phyloP scores from a whole-genome alignment of 2,888 invertebrate genomes.

The Idaea aversata region DNA sequence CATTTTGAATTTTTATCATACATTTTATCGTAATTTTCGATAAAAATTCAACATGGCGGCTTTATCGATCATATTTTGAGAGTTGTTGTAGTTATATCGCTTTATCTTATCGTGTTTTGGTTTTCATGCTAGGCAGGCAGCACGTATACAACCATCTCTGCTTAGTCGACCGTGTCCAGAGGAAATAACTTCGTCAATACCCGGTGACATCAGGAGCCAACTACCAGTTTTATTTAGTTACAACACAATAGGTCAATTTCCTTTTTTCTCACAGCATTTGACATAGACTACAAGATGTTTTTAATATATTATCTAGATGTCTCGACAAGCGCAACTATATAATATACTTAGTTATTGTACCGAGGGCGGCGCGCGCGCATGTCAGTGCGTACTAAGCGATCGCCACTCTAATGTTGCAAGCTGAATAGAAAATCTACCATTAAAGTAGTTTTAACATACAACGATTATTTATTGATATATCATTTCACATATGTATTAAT shows the following conservation, averaged over 20 bases:
- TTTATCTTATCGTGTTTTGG: too few species aligned
- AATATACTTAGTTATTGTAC: slow-evolving; percentile 60
- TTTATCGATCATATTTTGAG: too few species aligned
- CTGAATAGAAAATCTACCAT: slow-evolving; percentile 48
- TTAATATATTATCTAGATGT: slow-evolving; percentile 29
- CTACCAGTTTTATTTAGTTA: too few species aligned
- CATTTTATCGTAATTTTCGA: too few species aligned
- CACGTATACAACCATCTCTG: too few species aligned
- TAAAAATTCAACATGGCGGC: too few species aligned
- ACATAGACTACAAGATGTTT: background rate
- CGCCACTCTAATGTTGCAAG: slow-evolving; percentile 28
- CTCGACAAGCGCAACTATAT: slow-evolving; percentile 49
- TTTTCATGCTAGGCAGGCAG: too few species aligned
- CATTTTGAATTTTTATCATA: too few species aligned
- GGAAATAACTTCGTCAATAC: too few species aligned
- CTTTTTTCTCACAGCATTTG: background rate
- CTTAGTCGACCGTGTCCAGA: too few species aligned
- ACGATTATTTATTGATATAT: slow-evolving; percentile 30
- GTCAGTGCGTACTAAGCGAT: slow-evolving; percentile 32
- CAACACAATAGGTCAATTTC: background rate
- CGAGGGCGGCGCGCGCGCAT: slow-evolving; percentile 42
- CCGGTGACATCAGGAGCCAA: too few species aligned
- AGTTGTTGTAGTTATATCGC: too few species aligned
- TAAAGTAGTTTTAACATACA: slow-evolving; percentile 45
- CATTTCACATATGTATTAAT: slow-evolving; percentile 18